phyloP scores from a whole-genome alignment of 2,797 vertebrate genomes.

The Natrix natrix region DNA sequence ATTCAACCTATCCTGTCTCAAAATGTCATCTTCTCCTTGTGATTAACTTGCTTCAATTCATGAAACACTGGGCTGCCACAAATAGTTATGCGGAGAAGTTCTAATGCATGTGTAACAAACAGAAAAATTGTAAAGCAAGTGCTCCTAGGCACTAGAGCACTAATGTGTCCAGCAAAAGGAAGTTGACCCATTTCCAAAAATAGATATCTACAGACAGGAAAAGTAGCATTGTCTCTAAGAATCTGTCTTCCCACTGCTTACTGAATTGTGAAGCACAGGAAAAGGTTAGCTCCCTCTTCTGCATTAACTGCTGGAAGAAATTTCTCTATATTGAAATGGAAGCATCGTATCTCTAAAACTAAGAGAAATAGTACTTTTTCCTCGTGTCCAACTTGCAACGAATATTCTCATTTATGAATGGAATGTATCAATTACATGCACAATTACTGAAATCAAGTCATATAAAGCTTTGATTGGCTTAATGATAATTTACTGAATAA shows the following conservation, averaged over 20 bases:
- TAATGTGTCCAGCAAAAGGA: conserved; percentile 60
- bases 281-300: conserved; percentile 60
- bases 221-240: conserved; percentile 71
- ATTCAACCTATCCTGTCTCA: conserved; percentile 63
- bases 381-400: conserved; percentile 27
- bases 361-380: conserved; percentile 38
- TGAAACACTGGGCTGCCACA: conserved; percentile 69
- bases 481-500: neutral
- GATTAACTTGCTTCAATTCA: conserved; percentile 67
- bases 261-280: conserved; percentile 68
- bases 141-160: conserved; percentile 61
- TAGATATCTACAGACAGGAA: conserved; percentile 73
- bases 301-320: conserved; percentile 48
- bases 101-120: conserved; percentile 18
- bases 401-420: conserved; percentile 57
- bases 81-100: conserved; percentile 64
- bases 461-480: neutral
- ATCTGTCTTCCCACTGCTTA: conserved; percentile 64
- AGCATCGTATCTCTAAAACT: conserved; percentile 39
- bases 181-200: conserved; percentile 79
- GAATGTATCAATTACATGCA: conserved; percentile 17
- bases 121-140: conserved; percentile 44
- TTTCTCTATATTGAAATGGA: conserved; percentile 53
- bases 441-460: neutral
- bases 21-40: conserved; percentile 69